These are phyloP conservation scores for Montipora foliosa DNA, from an alignment of 64 coral and sea anemone genomes.

Conservation along the genomic window DNA sequence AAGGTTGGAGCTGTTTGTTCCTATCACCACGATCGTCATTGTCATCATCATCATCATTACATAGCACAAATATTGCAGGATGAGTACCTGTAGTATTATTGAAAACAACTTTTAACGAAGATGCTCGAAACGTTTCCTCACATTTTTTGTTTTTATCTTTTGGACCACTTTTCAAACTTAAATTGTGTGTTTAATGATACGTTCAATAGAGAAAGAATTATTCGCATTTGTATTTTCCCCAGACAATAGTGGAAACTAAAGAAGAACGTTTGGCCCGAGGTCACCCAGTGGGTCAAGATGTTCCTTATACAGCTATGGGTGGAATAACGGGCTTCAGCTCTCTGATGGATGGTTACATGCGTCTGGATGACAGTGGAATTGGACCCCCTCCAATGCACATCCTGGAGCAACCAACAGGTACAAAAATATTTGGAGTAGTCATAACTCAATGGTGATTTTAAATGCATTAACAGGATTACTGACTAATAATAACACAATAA, in stretches of 20 bases:
- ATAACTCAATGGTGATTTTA: no score
- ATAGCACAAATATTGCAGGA: no score
- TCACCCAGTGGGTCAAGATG: conserved; percentile 95
- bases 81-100: no score
- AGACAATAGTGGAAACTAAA: conserved; percentile 95
- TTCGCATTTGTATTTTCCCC: background rate
- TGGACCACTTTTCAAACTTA: no score
- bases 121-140: no score
- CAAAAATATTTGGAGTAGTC: no score
- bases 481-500: no score
- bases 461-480: no score
- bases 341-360: conserved; percentile 96
- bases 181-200: background rate
- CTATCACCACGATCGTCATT: background rate
- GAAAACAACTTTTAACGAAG: no score
- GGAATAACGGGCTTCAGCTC: conserved; percentile 98
- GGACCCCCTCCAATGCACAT: conserved; percentile 79
- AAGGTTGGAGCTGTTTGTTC: conserved; percentile 42
- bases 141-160: no score
- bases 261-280: conserved; percentile 86
- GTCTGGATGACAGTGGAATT: conserved; percentile 95
- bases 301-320: conserved; percentile 99
- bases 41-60: background rate
- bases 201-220: background rate
- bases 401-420: conserved; percentile 80